Evolutionary conservation across 2,888 invertebrate species (phyloP).

Genomic region (Vanessa cardui): DNA sequence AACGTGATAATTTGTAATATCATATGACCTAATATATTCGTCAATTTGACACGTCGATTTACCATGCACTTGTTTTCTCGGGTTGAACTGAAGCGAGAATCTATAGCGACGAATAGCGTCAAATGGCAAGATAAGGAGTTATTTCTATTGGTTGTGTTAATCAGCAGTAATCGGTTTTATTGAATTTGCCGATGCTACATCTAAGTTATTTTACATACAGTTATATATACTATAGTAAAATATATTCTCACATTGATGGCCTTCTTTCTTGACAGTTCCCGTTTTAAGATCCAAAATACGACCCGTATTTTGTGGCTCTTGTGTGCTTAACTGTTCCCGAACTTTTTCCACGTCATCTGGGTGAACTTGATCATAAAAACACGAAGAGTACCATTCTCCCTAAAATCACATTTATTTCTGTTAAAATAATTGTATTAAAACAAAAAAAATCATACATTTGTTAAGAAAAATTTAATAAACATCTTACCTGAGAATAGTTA

Average conservation of each 20-base stretch:
- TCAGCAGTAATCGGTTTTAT: too few species aligned
- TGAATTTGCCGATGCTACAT: too few species aligned
- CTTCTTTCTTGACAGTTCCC: conserved; percentile 99
- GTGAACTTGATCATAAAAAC: conserved; percentile 97
- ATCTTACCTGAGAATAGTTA: conserved; percentile 93
- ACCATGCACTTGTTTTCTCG: too few species aligned
- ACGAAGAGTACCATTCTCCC: conserved; percentile 98
- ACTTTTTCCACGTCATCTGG: conserved; percentile 99
- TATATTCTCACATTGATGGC: conserved; percentile 93
- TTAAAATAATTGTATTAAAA: not conserved
- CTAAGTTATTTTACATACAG: too few species aligned
- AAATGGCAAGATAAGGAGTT: too few species aligned
- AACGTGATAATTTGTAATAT: too few species aligned
- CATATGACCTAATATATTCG: too few species aligned
- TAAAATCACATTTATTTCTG: conserved; percentile 48
- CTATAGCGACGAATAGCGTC: too few species aligned
- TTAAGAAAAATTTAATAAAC: not conserved
- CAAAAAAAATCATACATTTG: not conserved
- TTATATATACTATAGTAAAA: too few species aligned
- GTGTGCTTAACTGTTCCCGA: conserved; percentile 97
- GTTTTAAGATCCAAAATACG: conserved; percentile 98
- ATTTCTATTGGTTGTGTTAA: too few species aligned
- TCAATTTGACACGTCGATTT: too few species aligned
- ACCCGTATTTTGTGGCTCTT: conserved; percentile 97
- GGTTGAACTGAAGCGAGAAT: too few species aligned